Percentiles rank a stretch among this genome's conserved stretches.
phyloP scores from a whole-genome alignment of 2,888 invertebrate genomes.

The Drosophila demipolita region DNA sequence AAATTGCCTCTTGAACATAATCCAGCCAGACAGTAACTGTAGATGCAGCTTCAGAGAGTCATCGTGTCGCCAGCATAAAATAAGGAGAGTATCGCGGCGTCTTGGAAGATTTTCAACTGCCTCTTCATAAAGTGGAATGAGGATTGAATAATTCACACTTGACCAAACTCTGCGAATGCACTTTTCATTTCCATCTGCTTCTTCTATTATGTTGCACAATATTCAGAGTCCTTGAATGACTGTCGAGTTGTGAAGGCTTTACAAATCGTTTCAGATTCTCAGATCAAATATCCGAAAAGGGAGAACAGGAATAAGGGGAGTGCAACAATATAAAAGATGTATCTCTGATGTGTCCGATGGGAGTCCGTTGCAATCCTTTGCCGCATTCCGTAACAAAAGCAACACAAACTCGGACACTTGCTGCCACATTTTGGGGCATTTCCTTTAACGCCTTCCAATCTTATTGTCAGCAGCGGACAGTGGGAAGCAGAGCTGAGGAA shows the following conservation, averaged over 20 bases:
- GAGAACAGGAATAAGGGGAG: constrained; percentile 6
- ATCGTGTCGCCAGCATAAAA: constrained; percentile 62
- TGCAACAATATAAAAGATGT: constrained; percentile 52
- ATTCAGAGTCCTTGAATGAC: constrained; percentile 47
- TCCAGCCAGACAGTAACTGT: constrained; percentile 51
- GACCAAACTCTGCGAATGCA: constrained; percentile 38
- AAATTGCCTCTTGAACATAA: constrained; percentile 68
- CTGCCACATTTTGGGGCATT: constrained; percentile 61
- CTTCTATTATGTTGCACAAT: constrained; percentile 11
- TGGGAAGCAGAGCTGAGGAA: background rate
- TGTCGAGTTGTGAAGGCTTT: constrained; percentile 56
- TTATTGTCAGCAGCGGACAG: constrained; percentile 41
- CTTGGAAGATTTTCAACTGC: constrained; percentile 18
- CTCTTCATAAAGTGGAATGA: constrained; percentile 2
- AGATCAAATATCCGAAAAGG: constrained; percentile 47
- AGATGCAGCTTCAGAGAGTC: constrained; percentile 18
- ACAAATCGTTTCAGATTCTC: constrained; percentile 59
- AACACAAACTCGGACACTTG: constrained; percentile 26
- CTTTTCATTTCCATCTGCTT: constrained; percentile 16
- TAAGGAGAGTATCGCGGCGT: constrained; percentile 14
- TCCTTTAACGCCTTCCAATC: constrained; percentile 28
- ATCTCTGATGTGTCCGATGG: constrained; percentile 27
- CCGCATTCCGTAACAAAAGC: constrained; percentile 44
- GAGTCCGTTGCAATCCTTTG: constrained; percentile 29
- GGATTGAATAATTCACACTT: constrained; percentile 56